Base-by-base conservation (phyloP, 2,888 invertebrate genomes). In the Pelosia muscerda region DNA sequence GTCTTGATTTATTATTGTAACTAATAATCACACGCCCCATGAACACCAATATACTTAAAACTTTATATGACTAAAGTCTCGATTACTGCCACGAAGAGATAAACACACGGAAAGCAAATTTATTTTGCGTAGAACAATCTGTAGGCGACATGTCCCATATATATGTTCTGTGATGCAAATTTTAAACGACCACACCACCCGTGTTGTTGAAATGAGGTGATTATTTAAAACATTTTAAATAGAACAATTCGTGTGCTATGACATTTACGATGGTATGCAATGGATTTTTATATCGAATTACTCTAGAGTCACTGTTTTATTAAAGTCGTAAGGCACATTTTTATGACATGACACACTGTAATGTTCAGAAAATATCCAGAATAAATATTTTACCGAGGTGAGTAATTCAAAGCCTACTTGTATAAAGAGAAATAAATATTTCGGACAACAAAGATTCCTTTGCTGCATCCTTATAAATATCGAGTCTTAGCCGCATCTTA, bases 221-320 rank as follows among this genome's bases (percentile, higher is more conserved):
- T 49, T 66, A 64, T 57, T 34, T 66, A 22, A 25, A 60, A 60
- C 31, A 55, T 38, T 66, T 28, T 62, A 68, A 67, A 71, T 67
- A 75, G 66, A 72, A 75, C 69, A 72, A 73, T 78, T 78, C 63
- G 61, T 62, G 58, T 42, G 62, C 56, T 66, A 55, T 62, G 63
- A 66, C 58, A 63, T 76, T 78, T 68, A 76, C 71, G 61, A 71
- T 23, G 34, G 60, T 56, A 38, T 68, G 53, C 71, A 76, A 49
- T n/a, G 64, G 64, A 74, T 74, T 78, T 78, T 72, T 74, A 72
- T 71, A 70, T 69, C 72, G 72, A 76, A 74, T 78, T 69, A 76
- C 69, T 72, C 64, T 26, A 64, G 63, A 78, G 74, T 74, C 74
- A 72, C 69, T 72, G 71, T 76, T 79, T 81, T 81, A 81, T 76